A percentile compares a stretch with the other conserved stretches of the same genome.
Evolutionary conservation across 1,140 invertebrate genomes (phyloP).

Genomic region (Uloborus diversus): DNA sequence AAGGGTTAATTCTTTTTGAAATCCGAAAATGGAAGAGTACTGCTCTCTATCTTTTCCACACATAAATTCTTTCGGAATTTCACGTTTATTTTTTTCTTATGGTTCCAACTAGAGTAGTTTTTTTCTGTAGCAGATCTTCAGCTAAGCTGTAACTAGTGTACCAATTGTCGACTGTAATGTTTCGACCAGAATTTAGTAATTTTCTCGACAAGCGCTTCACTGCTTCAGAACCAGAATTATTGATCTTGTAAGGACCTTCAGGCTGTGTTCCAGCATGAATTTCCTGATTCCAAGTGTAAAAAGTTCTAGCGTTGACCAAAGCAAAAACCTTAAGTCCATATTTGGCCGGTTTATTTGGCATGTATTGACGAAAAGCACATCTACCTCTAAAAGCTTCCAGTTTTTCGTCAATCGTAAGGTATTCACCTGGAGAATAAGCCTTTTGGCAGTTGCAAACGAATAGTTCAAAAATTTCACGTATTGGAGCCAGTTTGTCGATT

Average conservation of each 20-base stretch:
- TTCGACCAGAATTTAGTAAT: slow-evolving; percentile 35
- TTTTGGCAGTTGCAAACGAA: background rate
- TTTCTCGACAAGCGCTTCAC: slow-evolving; percentile 30
- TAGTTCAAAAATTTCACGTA: background rate
- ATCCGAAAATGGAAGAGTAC: slow-evolving; percentile 36
- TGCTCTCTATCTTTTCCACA: slow-evolving; percentile 18
- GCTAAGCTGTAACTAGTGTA: slow-evolving; percentile 53
- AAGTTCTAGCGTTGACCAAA: background rate
- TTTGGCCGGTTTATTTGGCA: slow-evolving; percentile 1
- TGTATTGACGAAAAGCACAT: slow-evolving; percentile 21
- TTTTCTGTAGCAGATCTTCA: slow-evolving; percentile 46
- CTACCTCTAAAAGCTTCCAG: background rate
- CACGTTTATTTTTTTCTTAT: slow-evolving; percentile 47
- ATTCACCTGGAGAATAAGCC: background rate
- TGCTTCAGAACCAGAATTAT: background rate
- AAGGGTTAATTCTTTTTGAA: slow-evolving; percentile 48
- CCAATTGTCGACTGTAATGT: slow-evolving; percentile 52
- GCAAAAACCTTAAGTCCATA: slow-evolving; percentile 17
- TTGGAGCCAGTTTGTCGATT: background rate
- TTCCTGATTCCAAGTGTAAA: slow-evolving; percentile 56
- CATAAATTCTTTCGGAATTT: slow-evolving; percentile 52
- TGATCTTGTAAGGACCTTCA: slow-evolving; percentile 41
- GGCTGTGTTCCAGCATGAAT: slow-evolving; percentile 57
- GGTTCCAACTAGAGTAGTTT: slow-evolving; percentile 54
- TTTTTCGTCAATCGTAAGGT: background rate